Evolutionary conservation across 2,797 vertebrate genomes (phyloP).

Genomic region (Schizopygopsis pylzovi): DNA sequence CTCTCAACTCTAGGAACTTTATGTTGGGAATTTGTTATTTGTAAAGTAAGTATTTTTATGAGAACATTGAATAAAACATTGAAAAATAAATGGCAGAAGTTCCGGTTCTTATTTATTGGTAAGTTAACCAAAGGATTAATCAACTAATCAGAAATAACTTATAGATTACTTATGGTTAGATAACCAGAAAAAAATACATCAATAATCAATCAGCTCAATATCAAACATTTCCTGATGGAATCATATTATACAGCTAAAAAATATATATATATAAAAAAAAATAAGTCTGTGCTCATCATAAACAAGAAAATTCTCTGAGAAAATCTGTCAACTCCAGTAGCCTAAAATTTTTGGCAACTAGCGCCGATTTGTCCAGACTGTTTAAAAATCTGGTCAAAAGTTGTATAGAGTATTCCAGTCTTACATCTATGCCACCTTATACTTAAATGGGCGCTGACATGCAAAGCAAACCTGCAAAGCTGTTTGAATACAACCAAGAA

Average conservation of each 20-base stretch:
- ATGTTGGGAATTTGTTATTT: not conserved
- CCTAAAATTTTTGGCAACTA: not conserved
- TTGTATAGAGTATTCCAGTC: not conserved
- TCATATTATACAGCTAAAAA: too few species aligned
- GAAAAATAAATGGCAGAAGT: not conserved
- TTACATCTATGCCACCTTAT: not conserved
- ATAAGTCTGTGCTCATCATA: too few species aligned
- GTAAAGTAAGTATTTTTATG: not conserved
- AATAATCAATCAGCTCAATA: not conserved
- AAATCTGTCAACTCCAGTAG: not conserved
- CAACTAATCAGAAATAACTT: not conserved
- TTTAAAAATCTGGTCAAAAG: not conserved
- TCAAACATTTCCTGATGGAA: too few species aligned
- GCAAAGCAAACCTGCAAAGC: not conserved
- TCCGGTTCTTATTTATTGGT: not conserved
- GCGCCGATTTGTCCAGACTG: not conserved
- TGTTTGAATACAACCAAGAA: not conserved
- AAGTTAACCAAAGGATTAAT: not conserved
- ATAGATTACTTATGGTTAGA: not conserved
- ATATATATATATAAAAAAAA: too few species aligned
- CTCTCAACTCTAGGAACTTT: not conserved
- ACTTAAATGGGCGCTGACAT: not conserved
- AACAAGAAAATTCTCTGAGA: too few species aligned
- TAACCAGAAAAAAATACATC: not conserved
- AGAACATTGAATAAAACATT: not conserved